These are phyloP conservation scores for Mola mola DNA, from an alignment of 2,113 vertebrate genomes.

Conservation along the genomic window DNA sequence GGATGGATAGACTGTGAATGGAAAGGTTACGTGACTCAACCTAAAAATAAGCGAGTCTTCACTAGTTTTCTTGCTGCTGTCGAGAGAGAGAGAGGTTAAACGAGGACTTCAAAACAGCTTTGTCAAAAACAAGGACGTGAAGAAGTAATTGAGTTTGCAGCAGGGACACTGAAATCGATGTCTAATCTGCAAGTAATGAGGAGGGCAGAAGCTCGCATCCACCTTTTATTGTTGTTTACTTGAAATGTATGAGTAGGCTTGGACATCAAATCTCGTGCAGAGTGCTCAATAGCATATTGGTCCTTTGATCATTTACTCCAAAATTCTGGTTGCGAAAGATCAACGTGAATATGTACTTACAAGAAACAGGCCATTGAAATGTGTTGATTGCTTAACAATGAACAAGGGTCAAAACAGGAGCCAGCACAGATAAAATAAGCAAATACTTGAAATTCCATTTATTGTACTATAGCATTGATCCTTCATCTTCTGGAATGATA, in stretches of 20 bases:
- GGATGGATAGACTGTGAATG: background rate
- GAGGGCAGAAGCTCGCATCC: background rate
- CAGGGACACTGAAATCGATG: constrained; percentile 23
- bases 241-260: background rate
- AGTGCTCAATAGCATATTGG: background rate
- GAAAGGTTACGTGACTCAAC: background rate
- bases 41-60: background rate
- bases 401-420: no score
- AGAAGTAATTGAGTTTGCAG: constrained; percentile 31
- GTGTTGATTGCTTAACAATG: no score
- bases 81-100: background rate
- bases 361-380: no score
- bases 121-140: constrained; percentile 11
- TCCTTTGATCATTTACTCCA: background rate
- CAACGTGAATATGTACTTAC: no score
- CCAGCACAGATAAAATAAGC: no score
- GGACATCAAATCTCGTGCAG: background rate
- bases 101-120: constrained; percentile 16
- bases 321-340: background rate
- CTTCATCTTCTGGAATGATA: no score
- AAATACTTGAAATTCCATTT: no score
- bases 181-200: constrained; percentile 9
- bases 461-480: no score
- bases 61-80: background rate
- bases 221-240: background rate